Evolutionary conservation across 2,888 invertebrate genomes (phyloP), one percentile per base, ranked within the genome.

Genomic region (Lochmaea crataegi): DNA sequence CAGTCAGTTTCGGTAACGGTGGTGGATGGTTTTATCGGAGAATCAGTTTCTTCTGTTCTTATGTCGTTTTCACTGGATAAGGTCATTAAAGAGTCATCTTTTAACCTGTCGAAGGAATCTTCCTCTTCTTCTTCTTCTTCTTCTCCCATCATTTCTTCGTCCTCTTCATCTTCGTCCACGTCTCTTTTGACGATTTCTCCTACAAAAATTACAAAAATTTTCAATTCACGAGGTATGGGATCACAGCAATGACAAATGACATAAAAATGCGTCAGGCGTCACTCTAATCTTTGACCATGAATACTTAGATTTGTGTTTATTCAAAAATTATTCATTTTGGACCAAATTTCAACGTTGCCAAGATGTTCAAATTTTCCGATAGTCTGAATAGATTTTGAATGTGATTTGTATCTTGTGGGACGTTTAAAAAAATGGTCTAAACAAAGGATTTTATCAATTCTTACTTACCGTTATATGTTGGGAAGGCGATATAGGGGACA

Each of bases 401-500:
- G n/a, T n/a, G n/a, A n/a, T n/a, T n/a, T n/a, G n/a, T n/a, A n/a
- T n/a, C n/a, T n/a, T n/a, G n/a, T n/a, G n/a, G 22, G 22, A 2
- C 22, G 22, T 22, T 22, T 22, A 22, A 22, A 22, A 22, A n/a
- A n/a, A n/a, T n/a, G n/a, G n/a, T n/a, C n/a, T n/a, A n/a, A 22
- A 22, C 22, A 22, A 22, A 22, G 22, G 22, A 10, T 12, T 32
- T 32, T 4, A 45, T 12, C n/a, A 0, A n/a, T 0, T 84, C 82
- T 14, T 84, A 76, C 80, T 87, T 89, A 85, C 94, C 94, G 85
- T 94, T 92, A 80, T 91, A 86, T 1, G 94, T 94, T 12, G 94
- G 94, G 86, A 94, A 93, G 82, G 90, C 87, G 75, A 94, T 92
- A 73, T 91, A 91, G 10, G 95, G 94, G 79, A 95, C 86, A 65